Evolutionary conservation across 2,797 vertebrate species (phyloP), one percentile per base, ranked within the genome.

Genomic region (Pelochelys cantorii): DNA sequence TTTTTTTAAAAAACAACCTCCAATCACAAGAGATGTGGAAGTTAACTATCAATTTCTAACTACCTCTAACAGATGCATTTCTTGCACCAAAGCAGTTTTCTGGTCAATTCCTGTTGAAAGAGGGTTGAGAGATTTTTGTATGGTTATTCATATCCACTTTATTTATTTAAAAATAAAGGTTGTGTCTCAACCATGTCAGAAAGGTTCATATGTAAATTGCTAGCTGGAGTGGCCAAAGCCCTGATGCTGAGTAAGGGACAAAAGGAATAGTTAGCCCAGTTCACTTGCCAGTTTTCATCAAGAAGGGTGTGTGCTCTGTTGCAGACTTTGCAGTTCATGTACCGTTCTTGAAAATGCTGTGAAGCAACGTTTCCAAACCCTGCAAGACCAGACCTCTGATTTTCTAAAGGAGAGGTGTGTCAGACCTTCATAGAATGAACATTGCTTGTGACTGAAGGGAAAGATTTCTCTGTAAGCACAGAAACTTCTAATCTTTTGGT

Each of bases 361-460:
- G 1, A 79, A 78, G 25, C 20, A 82, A 82, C 27, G n/a, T 9
- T 23, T 74, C 0, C 3, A 14, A 5, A 31, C 1, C n/a, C 74
- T 57, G 29, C 37, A 91, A 91, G 81, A 29, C 37, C 12, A 85
- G 57, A 84, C 56, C n/a, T 52, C 11, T 31, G 79, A 20, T 37
- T 84, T 42, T 20, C 31, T 77, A 34, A 52, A 17, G 1, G 5
- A 0, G 2, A 59, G 1, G 42, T 1, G 2, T 2, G 71, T 29
- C 94, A 89, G n/a, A 87, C 87, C 8, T 11, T 77, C 78, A 34
- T 22, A 68, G 18, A 68, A 34, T 11, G 15, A 9, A 68, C 18
- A 34, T 20, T 20, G 65, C n/a, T 34, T 68, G 15, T n/a, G 11
- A 17, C 65, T 34, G 65, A 68, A 34, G n/a, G 42, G 25, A 48